Base-by-base conservation (phyloP, 2,113 vertebrate species). In the Orthochromis indermauri region DNA sequence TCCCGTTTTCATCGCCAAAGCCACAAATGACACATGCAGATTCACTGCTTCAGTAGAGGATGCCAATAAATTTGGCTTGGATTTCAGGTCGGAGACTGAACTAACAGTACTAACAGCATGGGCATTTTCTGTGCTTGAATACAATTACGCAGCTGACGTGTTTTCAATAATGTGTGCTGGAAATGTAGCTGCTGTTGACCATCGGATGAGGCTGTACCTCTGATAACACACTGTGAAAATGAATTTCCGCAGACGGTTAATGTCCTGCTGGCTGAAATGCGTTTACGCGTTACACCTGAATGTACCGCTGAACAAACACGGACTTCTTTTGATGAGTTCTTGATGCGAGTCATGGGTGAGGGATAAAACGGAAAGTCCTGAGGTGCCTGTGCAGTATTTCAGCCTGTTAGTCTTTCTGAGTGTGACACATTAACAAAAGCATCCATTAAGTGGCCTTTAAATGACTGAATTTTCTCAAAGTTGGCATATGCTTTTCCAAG, bases 51-150 rank as follows among this genome's bases (percentile, higher is more conserved):
- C 71, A 31, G 53, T 24, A 5, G 81, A 82, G 89, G 88, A 89
- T 82, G 86, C 88, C 21, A 76, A 47, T 78, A 33, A 59, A 81
- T 81, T 78, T 91, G 53, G 28, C 88, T 88, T 85, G n/a, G 88
- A 57, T 73, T 11, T 85, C 7, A 84, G 42, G 42, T 53, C 2
- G 19, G 24, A 40, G 55, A 53, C 87, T 91, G 88, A 90, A 89
- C 92, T 57, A 85, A 90, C 24, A 85, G 90, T 40, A 88, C 91
- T 63, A 85, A 91, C n/a, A 88, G 6, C 51, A 80, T 2, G 14
- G 54, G 1, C 55, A 42, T 73, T 54, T 88, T 89, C 81, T 86
- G 81, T 81, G 90, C 45, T 84, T 89, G 82, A 89, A 78, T 0
- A 73, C 40, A 47, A 17, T 73, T 42, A 17, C 5, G 16, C 82